Conservation (phyloP, 2,888 invertebrate genomes). For the Chalcis sispes region DNA sequence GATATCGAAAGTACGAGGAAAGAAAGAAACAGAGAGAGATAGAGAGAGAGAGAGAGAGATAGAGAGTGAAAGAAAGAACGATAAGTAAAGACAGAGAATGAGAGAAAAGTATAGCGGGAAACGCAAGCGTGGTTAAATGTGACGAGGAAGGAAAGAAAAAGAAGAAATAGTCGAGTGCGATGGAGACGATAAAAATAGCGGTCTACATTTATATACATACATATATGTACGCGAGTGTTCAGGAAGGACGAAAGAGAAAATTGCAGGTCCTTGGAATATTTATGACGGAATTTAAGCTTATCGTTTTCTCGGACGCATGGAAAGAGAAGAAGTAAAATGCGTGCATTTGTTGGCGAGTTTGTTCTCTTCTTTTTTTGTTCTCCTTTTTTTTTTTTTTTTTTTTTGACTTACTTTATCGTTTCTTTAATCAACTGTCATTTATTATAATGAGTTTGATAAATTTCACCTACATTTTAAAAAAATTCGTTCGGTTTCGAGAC, state of each 20-base stretch:
- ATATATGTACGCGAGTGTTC: no score
- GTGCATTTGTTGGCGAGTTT: background rate
- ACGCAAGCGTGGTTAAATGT: background rate
- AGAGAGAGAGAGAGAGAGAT: background rate
- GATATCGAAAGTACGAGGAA: background rate
- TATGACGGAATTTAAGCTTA: constrained; percentile 40
- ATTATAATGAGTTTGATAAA: no score
- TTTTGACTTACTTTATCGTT: background rate
- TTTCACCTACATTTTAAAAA: no score
- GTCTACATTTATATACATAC: no score
- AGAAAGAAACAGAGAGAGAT: constrained; percentile 3
- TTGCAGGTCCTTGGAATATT: constrained; percentile 21
- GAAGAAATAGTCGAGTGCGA: background rate
- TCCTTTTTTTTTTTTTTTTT: no score
- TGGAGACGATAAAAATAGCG: constrained; percentile 12
- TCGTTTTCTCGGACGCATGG: background rate
- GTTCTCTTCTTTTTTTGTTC: no score
- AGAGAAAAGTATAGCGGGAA: background rate
- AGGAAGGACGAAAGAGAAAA: no score
- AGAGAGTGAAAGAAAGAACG: background rate
- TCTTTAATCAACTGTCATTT: background rate
- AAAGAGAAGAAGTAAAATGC: background rate
- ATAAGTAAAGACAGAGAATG: background rate
- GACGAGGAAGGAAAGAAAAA: background rate
- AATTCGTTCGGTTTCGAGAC: no score